Conservation (phyloP, 1,140 invertebrate genomes). For the Cydia pomonella region DNA sequence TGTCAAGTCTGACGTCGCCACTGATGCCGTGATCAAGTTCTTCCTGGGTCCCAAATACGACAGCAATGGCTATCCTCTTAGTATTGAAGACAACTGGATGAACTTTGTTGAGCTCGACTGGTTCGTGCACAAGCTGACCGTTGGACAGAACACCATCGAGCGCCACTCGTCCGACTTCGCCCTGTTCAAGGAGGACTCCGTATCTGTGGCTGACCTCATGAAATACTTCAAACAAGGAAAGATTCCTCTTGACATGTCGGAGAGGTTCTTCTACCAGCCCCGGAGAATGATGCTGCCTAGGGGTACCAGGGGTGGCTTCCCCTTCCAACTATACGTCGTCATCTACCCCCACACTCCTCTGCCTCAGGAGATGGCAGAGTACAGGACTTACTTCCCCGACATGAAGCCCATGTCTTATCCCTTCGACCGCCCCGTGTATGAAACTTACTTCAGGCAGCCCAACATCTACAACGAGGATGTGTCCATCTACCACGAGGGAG, state of each 20-base stretch:
- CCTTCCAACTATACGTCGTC: conserved; percentile 84
- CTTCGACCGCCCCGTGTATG: conserved; percentile 83
- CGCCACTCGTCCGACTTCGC: conserved; percentile 86
- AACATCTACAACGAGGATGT: conserved; percentile 86
- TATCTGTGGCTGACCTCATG: conserved; percentile 82
- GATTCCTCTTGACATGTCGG: conserved; percentile 76
- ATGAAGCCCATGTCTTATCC: conserved; percentile 84
- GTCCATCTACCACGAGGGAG: conserved; percentile 82
- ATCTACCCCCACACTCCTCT: conserved; percentile 78
- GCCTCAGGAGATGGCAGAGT: conserved; percentile 48
- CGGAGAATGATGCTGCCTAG: conserved; percentile 85
- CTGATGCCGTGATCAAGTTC: conserved; percentile 82
- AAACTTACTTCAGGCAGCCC: conserved; percentile 81
- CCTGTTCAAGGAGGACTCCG: conserved; percentile 83
- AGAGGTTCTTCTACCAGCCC: conserved; percentile 82
- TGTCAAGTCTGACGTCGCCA: conserved; percentile 81
- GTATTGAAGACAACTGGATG: conserved; percentile 80
- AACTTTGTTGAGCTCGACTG: conserved; percentile 87
- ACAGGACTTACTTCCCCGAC: conserved; percentile 66
- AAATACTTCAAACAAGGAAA: conserved; percentile 81
- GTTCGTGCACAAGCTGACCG: conserved; percentile 83
- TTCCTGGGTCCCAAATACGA: conserved; percentile 83
- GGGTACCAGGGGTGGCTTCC: conserved; percentile 83
- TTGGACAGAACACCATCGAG: conserved; percentile 85
- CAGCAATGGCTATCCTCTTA: conserved; percentile 79